Conservation (phyloP, 2,888 invertebrate genomes). For the Epinotia nisella region DNA sequence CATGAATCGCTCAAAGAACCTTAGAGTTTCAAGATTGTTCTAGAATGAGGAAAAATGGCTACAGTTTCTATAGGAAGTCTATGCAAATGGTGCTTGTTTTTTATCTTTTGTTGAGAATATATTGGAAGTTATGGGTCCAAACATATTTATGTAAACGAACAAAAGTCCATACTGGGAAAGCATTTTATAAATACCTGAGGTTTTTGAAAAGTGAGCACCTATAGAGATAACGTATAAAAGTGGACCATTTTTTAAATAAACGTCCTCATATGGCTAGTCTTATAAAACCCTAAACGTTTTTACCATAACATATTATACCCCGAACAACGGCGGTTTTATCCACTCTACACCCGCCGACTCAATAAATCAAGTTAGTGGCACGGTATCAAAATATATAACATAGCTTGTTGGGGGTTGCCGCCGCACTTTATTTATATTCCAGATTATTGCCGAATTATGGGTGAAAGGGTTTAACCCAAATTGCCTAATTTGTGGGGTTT, state of each 20-base stretch:
- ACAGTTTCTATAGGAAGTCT: no score
- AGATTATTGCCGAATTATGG: conserved; percentile 36
- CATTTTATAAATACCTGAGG: no score
- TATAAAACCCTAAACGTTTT: not conserved
- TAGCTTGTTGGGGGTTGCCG: conserved; percentile 15
- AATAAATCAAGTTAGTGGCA: conserved; percentile 33
- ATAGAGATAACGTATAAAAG: no score
- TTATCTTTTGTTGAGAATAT: no score
- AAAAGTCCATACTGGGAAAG: no score
- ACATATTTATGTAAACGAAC: no score
- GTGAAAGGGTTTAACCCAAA: conserved; percentile 26
- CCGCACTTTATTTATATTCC: conserved; percentile 37
- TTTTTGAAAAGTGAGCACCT: no score
- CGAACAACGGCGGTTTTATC: conserved; percentile 34
- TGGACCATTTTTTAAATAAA: not conserved
- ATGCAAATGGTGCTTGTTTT: no score
- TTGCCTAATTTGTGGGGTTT: conserved; percentile 33
- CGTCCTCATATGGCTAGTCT: not conserved
- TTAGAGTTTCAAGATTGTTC: no score
- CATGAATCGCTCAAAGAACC: no score
- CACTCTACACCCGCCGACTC: conserved; percentile 29
- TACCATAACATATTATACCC: not conserved
- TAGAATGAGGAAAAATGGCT: no score
- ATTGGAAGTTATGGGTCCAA: no score
- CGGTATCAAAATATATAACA: conserved; percentile 19